Base-by-base conservation (phyloP, 2,113 vertebrate genomes). In the Gorilla gorilla region DNA sequence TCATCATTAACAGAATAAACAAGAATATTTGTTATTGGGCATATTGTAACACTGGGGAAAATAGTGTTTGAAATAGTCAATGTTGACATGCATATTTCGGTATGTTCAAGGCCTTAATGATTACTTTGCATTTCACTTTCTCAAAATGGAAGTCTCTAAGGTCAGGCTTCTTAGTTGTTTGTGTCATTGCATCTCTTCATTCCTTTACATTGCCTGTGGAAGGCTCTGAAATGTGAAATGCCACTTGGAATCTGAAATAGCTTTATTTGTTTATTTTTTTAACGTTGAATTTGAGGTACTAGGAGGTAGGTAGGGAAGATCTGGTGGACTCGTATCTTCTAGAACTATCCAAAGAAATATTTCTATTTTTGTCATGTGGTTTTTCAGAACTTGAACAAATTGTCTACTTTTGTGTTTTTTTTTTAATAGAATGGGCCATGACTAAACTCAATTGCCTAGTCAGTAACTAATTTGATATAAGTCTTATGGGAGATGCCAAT, bases 201-300 rank as follows among this genome's bases (percentile, higher is more conserved):
- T 97, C 96, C 50, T 27, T 38, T 92, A 14, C 43, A 25, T 45
- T 97, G 95, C 93, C 91, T 79, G 17, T 40, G 64, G 68, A 96
- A 92, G 72, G 23, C 76, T 98, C 97, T 92, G 96, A 97, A 96
- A 96, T 94, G 45, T 94, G 95, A 97, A 97, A 97, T 92, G n/a
- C 68, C 3, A 3, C 55, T 75, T 97, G 76, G 78, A 76, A 97
- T 96, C 91, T 93, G 90, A 98, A 97, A 89, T 43, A 59, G 95
- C 73, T 97, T 92, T 92, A 50, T 97, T 98, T 97, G 43, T 88
- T 82, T 52, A 80, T n/a, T 91, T 82, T 52, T 84, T n/a, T 91
- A 12, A 78, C 30, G 27, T 64, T 68, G 59, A 43, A 43, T 94
- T 85, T 97, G 66, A 86, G 23, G 8, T 45, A 32, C 23, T 70